phyloP scores from a whole-genome alignment of 2,797 vertebrate species.

The Oreochromis mossambicus region DNA sequence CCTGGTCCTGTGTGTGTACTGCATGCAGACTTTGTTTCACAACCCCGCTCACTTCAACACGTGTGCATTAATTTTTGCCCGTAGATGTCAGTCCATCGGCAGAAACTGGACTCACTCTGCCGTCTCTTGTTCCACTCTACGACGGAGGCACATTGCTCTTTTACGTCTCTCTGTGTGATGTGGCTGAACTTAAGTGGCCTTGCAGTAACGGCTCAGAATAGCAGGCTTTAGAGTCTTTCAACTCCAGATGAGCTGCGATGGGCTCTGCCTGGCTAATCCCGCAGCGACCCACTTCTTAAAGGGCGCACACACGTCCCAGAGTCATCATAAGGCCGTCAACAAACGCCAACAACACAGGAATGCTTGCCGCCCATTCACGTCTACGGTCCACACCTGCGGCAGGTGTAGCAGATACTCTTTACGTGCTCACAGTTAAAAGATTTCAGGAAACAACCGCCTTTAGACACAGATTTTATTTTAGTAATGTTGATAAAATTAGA shows the following conservation, averaged over 20 bases:
- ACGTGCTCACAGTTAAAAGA: not conserved
- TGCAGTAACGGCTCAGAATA: conserved; percentile 47
- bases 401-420: not conserved
- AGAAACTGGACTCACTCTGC: not conserved
- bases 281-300: conserved; percentile 67
- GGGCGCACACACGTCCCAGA: not conserved
- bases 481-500: conserved; percentile 64
- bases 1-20: not conserved
- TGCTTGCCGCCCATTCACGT: not conserved
- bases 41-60: not conserved
- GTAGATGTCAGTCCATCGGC: not conserved
- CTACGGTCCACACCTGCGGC: not conserved
- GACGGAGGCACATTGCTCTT: not conserved
- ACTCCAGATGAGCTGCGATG: conserved; percentile 40
- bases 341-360: not conserved
- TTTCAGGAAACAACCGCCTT: not conserved
- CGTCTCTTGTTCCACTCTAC: not conserved
- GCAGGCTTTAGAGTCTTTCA: conserved; percentile 51
- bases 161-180: not conserved
- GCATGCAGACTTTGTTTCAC: not conserved
- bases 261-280: conserved; percentile 63
- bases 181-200: not conserved
- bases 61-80: not conserved
- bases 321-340: not conserved
- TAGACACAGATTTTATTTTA: conserved; percentile 63